A percentile compares a stretch with the other conserved stretches of the same genome.
These are phyloP conservation scores for Salpingus planirostris DNA, from an alignment of 2,888 invertebrate species.

Conservation along the genomic window DNA sequence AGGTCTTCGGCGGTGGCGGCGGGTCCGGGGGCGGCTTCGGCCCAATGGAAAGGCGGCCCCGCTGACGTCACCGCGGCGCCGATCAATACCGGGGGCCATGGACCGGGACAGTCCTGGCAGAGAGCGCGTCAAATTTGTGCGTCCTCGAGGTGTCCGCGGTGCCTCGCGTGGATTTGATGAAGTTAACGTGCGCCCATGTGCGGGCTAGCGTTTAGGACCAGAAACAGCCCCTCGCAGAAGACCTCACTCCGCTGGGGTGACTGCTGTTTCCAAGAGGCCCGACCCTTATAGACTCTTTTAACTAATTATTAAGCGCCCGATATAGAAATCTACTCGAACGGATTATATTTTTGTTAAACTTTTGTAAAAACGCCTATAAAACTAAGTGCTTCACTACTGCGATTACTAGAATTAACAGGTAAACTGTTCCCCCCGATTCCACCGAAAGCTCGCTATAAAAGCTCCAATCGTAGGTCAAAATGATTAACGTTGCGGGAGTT, in stretches of 20 bases:
- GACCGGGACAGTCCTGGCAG: slow-evolving; percentile 32
- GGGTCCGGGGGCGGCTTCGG: slow-evolving; percentile 9
- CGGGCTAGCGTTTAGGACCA: slow-evolving; percentile 91
- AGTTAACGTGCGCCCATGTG: slow-evolving; percentile 69
- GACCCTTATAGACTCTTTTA: too few species aligned
- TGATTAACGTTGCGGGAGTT: slow-evolving; percentile 89
- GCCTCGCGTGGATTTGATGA: slow-evolving; percentile 35
- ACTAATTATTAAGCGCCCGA: slow-evolving; percentile 1
- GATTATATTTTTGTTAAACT: slow-evolving; percentile 2
- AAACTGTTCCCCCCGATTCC: not conserved
- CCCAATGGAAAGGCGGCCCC: slow-evolving; percentile 26
- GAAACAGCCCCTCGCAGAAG: slow-evolving; percentile 95
- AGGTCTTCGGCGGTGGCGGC: slow-evolving; percentile 8
- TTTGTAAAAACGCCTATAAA: slow-evolving; percentile 3
- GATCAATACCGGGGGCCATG: slow-evolving; percentile 37
- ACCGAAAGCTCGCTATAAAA: not conserved
- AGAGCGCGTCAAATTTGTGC: slow-evolving; percentile 32
- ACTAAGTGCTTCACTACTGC: slow-evolving; percentile 4
- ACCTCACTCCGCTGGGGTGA: slow-evolving; percentile 95
- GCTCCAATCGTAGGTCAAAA: slow-evolving; percentile 39
- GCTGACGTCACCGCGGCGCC: slow-evolving; percentile 38
- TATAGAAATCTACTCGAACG: too few species aligned
- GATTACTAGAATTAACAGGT: slow-evolving; percentile 1
- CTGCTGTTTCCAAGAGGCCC: slow-evolving; percentile 63
- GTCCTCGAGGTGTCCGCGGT: slow-evolving; percentile 21